phyloP scores from a whole-genome alignment of 1,140 invertebrate species.

The Babylonia areolata region DNA sequence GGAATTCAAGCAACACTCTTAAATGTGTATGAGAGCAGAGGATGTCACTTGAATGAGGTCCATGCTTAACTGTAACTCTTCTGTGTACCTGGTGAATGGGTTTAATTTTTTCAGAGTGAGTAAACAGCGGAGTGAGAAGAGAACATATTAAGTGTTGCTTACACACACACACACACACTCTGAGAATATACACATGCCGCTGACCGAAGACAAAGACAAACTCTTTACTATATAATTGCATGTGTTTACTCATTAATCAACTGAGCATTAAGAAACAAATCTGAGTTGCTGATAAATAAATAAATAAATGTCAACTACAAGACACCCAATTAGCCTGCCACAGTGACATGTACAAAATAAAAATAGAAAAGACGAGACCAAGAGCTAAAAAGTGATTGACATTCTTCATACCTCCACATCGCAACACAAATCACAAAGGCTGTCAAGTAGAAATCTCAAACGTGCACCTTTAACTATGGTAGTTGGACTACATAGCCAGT shows the following conservation, averaged over 20 bases:
- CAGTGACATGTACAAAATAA: background rate
- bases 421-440: background rate
- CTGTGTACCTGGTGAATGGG: too few species aligned
- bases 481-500: background rate
- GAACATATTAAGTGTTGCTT: too few species aligned
- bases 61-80: too few species aligned
- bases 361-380: background rate
- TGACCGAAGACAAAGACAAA: background rate
- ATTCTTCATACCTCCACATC: background rate
- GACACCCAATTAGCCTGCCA: background rate
- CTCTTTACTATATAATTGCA: background rate
- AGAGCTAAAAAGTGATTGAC: background rate
- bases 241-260: conserved; percentile 3
- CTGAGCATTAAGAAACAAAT: conserved; percentile 8
- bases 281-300: background rate
- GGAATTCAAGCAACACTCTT: too few species aligned
- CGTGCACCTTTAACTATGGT: background rate
- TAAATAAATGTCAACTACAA: conserved; percentile 3
- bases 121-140: too few species aligned
- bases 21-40: too few species aligned
- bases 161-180: too few species aligned
- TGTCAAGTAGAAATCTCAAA: background rate
- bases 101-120: too few species aligned
- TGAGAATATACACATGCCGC: too few species aligned
- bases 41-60: too few species aligned